Evolutionary conservation across 37 sponge, comb jelly and placozoan species (phyloP), one percentile per base, ranked within the genome.

Genomic region (Oscarella lobularis): DNA sequence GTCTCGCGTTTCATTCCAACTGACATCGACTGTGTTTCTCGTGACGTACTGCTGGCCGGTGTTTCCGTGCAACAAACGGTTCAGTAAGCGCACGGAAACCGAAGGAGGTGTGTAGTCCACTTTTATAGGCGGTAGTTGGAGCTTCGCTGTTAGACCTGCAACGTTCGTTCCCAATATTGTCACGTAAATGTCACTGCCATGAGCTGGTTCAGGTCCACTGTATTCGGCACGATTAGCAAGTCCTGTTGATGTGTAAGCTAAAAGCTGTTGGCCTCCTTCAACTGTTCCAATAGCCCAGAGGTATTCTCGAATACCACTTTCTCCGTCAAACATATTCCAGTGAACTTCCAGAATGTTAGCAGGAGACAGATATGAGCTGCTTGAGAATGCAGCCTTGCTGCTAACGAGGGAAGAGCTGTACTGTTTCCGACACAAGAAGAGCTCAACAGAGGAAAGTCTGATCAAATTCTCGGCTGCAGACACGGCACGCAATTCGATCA

Each of bases 1-100:
- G 67, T 83, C 87, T 2, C 67, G 72, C 2, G 80, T 39, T 1
- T 67, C 35, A 0, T 35, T 82, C 1, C 40, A 34, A 83, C 83
- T 85, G 66, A 74, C 66, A 2, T 69, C 81, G 14, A 38, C 5
- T 40, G 86, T 40, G n/a, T 69, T 67, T 0, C 32, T 39, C 2
- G 77, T 48, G 14, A 48, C 38, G 1, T 33, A 35, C 67, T 83
- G 76, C 60, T 48, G 9, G 20, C 60, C 20, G 60, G 20, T 48
- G 60, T 48, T 48, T 27, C 60, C 20, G 14, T 48, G 9, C 20
- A 48, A 27, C 20, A 48, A 9, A 48, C 9, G 9, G 14, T 48
- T 48, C 20, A 48, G 9, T 48, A 48, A 9, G 20, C 9, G 9
- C 20, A 27, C 20, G 14, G 60, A 48, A 27, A 48, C 20, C 20